Percentiles rank a stretch among this genome's conserved stretches.
phyloP scores from a whole-genome alignment of 2,797 vertebrate species.

The Gambusia yucatana region DNA sequence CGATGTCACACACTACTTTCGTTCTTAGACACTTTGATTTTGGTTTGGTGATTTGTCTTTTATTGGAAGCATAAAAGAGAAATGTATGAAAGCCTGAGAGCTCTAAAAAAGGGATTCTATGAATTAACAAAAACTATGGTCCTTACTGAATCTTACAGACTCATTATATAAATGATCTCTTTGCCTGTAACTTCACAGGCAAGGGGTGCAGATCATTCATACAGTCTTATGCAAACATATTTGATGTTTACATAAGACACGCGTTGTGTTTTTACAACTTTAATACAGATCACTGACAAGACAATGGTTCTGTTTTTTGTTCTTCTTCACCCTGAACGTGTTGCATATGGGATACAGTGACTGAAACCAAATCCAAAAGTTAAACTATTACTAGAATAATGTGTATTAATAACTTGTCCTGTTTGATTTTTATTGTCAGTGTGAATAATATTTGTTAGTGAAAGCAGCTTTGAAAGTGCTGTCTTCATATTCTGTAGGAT shows the following conservation, averaged over 20 bases:
- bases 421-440: neutral
- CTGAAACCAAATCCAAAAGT: neutral
- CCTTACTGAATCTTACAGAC: neutral
- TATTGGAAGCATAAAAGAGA: too few relatives aligned
- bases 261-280: neutral
- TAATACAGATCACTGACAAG: neutral
- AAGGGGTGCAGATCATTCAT: too few relatives aligned
- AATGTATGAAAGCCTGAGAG: too few relatives aligned
- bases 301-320: neutral
- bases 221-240: too few relatives aligned
- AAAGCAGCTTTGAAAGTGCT: neutral
- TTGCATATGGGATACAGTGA: neutral
- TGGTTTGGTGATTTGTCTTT: too few relatives aligned
- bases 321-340: neutral
- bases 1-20: too few relatives aligned
- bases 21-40: too few relatives aligned
- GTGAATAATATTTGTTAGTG: neutral
- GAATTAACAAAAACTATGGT: neutral
- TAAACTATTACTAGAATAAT: neutral
- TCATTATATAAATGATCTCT: neutral
- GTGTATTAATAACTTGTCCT: neutral
- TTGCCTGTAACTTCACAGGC: too few relatives aligned
- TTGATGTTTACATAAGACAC: neutral
- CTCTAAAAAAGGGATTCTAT: neutral
- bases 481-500: constrained; percentile 5